Evolutionary conservation across 2,888 invertebrate species (phyloP), one percentile per base, ranked within the genome.

Genomic region (Craniophora ligustri): DNA sequence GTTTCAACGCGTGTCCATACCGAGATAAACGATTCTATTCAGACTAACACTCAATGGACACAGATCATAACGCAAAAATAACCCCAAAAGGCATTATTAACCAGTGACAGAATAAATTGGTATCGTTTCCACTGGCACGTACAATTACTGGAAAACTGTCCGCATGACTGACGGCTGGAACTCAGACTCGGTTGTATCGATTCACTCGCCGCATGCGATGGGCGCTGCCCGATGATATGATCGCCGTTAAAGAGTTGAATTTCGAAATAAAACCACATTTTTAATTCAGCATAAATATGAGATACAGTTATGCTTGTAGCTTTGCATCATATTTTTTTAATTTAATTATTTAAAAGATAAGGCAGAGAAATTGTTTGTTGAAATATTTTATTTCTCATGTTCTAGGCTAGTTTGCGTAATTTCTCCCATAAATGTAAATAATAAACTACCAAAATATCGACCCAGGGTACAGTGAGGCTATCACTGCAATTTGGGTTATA

Each of bases 141-240:
- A 46, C 56, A 55, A 72, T 69, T 68, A 72, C 48, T 35, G 41
- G 36, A 48, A 11, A 40, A 15, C 47, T 46, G 68, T 54, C 47
- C 32, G 58, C 7, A 1, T 6, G 35, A 41, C 57, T 53, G 69
- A 72, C 69, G 46, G 39, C 55, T 41, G 73, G 51, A 58, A 19
- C 34, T 45, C 57, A 36, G 57, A 55, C 47, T 55, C 32, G 36
- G 36, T 19, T 42, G 59, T 70, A 69, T 72, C 73, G 73, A 65
- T 72, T 70, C 32, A 26, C 31, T 7, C 40, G 39, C 46, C 41
- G 44, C 69, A 65, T 64, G 70, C 55, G 35, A 53, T 72, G 48
- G 36, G 50, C 40, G 61, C 61, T 11, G 39, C 2, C 55, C 58
- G 73, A 69, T n/a, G n/a, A 72, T 68, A 26, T 15, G 32, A 64